Percentiles rank a stretch among this genome's conserved stretches.
Conservation (phyloP, 2,888 invertebrate species). For the Tenthredo livida region DNA sequence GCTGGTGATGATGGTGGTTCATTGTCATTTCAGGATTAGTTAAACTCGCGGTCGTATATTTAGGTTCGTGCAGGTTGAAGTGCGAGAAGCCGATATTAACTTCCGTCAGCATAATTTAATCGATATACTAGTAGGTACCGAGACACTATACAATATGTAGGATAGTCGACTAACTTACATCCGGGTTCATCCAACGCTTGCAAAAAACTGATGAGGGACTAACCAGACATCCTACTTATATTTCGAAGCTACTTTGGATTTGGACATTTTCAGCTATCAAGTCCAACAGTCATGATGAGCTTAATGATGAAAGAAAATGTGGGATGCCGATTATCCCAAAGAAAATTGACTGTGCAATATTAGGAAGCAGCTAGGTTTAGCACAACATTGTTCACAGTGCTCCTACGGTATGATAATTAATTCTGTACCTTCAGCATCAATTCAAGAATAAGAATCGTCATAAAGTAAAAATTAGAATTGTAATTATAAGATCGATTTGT, state of each 20-base stretch:
- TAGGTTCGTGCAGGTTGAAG: background rate
- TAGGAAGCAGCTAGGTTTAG: background rate
- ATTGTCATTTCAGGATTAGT: slow-evolving; percentile 3
- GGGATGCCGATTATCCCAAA: background rate
- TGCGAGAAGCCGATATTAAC: slow-evolving; percentile 1
- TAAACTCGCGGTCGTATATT: background rate
- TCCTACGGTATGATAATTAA: slow-evolving; percentile 3
- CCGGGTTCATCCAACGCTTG: background rate
- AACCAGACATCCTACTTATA: background rate
- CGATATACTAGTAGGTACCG: background rate
- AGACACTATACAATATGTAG: background rate
- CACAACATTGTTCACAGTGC: background rate
- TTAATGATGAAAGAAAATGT: background rate
- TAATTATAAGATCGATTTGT: background rate
- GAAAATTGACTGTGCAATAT: background rate
- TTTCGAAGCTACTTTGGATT: background rate
- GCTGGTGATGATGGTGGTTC: background rate
- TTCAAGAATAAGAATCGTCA: background rate
- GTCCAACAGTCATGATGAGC: background rate
- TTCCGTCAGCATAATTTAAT: slow-evolving; percentile 1
- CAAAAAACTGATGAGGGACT: background rate
- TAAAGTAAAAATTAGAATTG: background rate
- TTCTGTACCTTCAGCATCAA: background rate
- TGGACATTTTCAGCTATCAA: background rate
- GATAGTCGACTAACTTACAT: background rate